Conservation (phyloP, 2,113 vertebrate species). For the Tragelaphus strepsiceros region DNA sequence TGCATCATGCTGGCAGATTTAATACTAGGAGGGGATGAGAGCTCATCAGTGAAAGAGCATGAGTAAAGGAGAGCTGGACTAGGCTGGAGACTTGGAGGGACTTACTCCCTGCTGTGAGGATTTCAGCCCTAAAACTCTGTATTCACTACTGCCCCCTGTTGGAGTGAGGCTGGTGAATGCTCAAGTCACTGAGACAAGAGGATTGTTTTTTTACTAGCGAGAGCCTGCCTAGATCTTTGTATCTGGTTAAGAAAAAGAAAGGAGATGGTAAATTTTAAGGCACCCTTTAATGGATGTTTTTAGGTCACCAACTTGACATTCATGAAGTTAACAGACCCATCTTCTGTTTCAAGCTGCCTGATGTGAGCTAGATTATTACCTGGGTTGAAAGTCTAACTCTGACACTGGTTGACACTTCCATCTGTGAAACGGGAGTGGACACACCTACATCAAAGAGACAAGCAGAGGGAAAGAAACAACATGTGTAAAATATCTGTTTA, state of each 20-base stretch:
- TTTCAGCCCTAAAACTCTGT: background rate
- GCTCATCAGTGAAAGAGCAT: background rate
- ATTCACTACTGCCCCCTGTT: background rate
- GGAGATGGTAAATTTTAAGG: background rate
- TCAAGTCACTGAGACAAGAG: background rate
- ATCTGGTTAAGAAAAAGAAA: background rate
- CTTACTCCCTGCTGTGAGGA: background rate
- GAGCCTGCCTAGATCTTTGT: background rate
- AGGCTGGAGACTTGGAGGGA: background rate
- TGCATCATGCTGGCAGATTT: background rate
- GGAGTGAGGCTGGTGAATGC: background rate
- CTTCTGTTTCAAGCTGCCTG: background rate
- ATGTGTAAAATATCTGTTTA: background rate
- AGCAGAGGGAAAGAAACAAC: background rate
- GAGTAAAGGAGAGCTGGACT: background rate
- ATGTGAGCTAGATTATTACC: background rate
- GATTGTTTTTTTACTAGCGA: background rate
- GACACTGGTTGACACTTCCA: background rate
- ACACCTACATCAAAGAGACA: background rate
- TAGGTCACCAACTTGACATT: background rate
- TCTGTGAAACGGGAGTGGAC: background rate
- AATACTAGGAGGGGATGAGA: background rate
- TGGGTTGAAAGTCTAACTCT: background rate
- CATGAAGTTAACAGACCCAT: background rate
- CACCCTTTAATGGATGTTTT: background rate